Percentiles rank a stretch among this genome's conserved stretches.
Evolutionary conservation across 2,797 vertebrate species (phyloP).

Genomic region (Hylomyscus alleni): DNA sequence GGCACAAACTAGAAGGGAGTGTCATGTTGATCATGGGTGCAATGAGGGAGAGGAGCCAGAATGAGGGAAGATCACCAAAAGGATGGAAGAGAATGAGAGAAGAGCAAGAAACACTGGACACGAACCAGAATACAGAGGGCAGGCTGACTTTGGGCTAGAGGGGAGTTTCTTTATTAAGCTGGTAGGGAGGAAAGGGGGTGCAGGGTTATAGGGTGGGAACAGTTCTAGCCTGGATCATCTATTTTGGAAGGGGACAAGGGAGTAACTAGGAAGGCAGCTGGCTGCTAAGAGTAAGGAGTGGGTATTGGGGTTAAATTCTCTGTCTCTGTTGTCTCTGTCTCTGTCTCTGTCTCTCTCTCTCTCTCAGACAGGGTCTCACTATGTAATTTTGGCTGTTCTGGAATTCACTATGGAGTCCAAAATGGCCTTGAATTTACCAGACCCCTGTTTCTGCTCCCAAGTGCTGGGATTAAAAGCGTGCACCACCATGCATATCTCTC

Average conservation of each 20-base stretch:
- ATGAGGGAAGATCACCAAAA: not conserved
- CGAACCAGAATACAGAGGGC: not conserved
- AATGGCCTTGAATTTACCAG: not conserved
- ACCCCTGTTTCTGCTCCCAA: not conserved
- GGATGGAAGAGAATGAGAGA: not conserved
- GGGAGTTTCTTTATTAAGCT: not conserved
- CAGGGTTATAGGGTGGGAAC: too few relatives aligned
- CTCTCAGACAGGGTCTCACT: not conserved
- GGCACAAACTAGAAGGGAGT: not conserved
- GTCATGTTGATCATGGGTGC: not conserved
- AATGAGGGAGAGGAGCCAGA: not conserved
- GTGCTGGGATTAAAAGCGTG: too few relatives aligned
- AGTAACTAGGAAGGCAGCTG: not conserved
- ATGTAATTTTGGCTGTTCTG: not conserved
- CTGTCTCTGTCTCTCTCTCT: not conserved
- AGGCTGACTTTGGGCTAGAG: not conserved
- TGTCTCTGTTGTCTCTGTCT: not conserved
- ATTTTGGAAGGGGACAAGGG: not conserved
- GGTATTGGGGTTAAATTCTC: not conserved
- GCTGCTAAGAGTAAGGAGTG: not conserved
- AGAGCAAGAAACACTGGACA: not conserved
- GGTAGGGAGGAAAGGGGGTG: not conserved
- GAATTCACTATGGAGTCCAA: not conserved
- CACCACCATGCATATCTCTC: not conserved
- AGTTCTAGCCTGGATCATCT: not conserved